Conservation (phyloP, 2,888 invertebrate genomes). For the Apodemia duryi region DNA sequence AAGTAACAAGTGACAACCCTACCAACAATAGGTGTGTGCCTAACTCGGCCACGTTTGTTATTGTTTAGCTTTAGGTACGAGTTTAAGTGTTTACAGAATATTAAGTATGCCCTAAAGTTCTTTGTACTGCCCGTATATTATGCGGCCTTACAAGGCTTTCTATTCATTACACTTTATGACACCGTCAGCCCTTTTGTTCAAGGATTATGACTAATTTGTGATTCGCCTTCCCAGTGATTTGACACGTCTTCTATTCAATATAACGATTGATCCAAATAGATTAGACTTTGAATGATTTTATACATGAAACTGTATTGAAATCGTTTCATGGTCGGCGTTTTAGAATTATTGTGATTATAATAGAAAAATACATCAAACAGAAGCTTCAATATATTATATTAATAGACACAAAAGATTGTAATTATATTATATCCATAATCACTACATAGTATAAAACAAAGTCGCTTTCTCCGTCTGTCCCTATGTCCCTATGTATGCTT, state of each 20-base stretch:
- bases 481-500: no score
- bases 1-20: neutral
- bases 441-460: no score
- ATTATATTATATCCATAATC: no score
- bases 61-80: slow-evolving; percentile 26
- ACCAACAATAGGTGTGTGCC: slow-evolving; percentile 42
- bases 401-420: no score
- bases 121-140: slow-evolving; percentile 11
- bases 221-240: slow-evolving; percentile 56
- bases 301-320: slow-evolving; percentile 9
- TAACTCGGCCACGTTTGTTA: slow-evolving; percentile 42
- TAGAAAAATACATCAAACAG: no score
- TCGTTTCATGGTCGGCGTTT: neutral
- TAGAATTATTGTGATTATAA: no score
- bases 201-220: slow-evolving; percentile 48
- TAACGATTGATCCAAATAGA: slow-evolving; percentile 27
- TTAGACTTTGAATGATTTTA: slow-evolving; percentile 23
- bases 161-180: slow-evolving; percentile 5
- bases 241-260: slow-evolving; percentile 51
- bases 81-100: slow-evolving; percentile 43
- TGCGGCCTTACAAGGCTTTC: slow-evolving; percentile 11
- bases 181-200: slow-evolving; percentile 38
- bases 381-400: no score
- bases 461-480: no score
- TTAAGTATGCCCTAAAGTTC: slow-evolving; percentile 35